Base-by-base conservation (phyloP, 2,888 invertebrate genomes). In the Cantharis rustica region DNA sequence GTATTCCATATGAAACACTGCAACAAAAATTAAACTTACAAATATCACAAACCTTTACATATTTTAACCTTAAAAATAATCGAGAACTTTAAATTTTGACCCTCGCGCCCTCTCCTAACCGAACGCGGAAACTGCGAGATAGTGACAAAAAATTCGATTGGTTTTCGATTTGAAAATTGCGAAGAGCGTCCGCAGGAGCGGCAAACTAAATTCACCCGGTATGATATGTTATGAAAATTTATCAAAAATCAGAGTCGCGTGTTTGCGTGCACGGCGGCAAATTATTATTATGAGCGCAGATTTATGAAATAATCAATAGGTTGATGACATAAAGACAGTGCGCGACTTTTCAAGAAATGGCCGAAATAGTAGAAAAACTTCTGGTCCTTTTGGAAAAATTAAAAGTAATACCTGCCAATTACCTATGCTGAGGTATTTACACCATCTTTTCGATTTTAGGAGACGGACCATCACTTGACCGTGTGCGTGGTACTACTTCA, bases 291-390 rank as follows among this genome's bases (percentile, higher is more conserved):
- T 78, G 68, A 72, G 72, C 69, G 77, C 76, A 75, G 79, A 78
- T 81, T 81, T 79, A 77, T 78, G 75, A 79, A 79, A 80, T 80
- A 81, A 82, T 82, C 82, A 76, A 82, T 82, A 82, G 79, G 78
- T 78, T 80, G 82, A 82, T 81, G 82, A 82, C 82, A 82, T 80
- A 80, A 75, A 80, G 81, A 81, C 81, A 79, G 78, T 76, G 72
- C 61, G 47, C 69, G 64, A 64, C 75, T 76, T 75, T 69, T 73
- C n/a, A 79, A 79, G 76, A 78, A 78, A 81, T 81, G 81, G 79
- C 80, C 73, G 78, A 75, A 75, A 77, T 80, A 61, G 80, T 80
- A 72, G 81, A 81, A 72, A 80, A 81, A 77, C 79, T 83, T 13
- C 78, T 79, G 75, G 79, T 82, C 64, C 77, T 83, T 16, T 80